phyloP scores from a whole-genome alignment of 2,797 vertebrate genomes.

The Pseudocheirus occidentalis region DNA sequence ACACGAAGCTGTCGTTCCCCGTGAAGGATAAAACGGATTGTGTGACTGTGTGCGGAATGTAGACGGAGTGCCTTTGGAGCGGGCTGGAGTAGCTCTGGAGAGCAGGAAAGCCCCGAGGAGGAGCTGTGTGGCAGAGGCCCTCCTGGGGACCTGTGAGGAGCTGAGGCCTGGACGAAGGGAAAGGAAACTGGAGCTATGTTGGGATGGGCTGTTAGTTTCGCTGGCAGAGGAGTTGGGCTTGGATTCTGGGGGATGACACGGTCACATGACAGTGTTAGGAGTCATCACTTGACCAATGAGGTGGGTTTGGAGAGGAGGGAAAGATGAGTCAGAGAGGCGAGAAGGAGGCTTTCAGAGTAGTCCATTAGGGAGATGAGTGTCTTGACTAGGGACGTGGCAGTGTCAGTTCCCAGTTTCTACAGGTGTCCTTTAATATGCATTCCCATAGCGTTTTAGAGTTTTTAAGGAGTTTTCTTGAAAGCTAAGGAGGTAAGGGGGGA shows the following conservation, averaged over 20 bases:
- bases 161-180: not conserved
- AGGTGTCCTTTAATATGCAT: not conserved
- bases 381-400: not conserved
- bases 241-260: not conserved
- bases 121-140: not conserved
- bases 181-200: not conserved
- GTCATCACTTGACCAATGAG: not conserved
- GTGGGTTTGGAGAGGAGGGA: not conserved
- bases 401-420: not conserved
- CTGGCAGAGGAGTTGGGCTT: not conserved
- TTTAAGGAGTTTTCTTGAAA: not conserved
- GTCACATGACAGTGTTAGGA: not conserved
- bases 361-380: not conserved
- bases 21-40: not conserved
- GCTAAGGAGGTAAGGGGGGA: too few relatives aligned
- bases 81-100: not conserved
- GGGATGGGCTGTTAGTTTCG: not conserved
- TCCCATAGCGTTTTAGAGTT: not conserved
- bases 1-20: not conserved
- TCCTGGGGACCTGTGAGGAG: not conserved
- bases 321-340: not conserved
- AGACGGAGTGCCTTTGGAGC: not conserved
- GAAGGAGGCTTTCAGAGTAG: not conserved
- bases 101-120: not conserved
- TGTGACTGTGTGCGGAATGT: not conserved